phyloP scores from a whole-genome alignment of 2,797 vertebrate species.

The Bradypus variegatus region DNA sequence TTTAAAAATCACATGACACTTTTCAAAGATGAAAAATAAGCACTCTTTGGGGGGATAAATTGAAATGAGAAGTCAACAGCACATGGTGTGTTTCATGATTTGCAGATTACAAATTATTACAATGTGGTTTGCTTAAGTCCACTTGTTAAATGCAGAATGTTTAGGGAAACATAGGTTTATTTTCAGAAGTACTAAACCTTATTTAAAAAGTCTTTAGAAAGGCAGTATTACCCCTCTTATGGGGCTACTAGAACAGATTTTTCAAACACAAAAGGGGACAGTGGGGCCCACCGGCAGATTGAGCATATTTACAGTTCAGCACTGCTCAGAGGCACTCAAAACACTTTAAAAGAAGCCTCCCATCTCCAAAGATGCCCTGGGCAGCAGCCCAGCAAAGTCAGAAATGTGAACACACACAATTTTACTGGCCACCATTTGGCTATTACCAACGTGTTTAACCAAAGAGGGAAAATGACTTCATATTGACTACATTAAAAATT shows the following conservation, averaged over 20 bases:
- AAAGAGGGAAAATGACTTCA: neutral
- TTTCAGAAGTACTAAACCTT: neutral
- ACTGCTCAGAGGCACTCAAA: neutral
- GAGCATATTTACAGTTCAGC: neutral
- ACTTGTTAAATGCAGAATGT: constrained; percentile 1
- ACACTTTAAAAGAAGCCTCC: neutral
- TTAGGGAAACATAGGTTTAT: neutral
- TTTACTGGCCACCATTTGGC: neutral
- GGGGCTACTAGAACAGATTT: neutral
- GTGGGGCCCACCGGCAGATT: neutral
- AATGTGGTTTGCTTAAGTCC: neutral
- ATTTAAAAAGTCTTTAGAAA: neutral
- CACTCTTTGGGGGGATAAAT: neutral
- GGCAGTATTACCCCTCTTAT: neutral
- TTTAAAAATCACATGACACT: neutral
- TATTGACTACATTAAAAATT: neutral
- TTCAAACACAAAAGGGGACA: neutral
- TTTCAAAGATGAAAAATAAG: neutral
- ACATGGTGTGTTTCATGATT: neutral
- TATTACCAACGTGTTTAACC: neutral
- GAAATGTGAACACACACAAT: neutral
- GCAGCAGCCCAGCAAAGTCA: neutral
- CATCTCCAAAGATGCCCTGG: neutral
- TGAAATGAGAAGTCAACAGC: constrained; percentile 7
- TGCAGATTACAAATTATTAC: neutral